Evolutionary conservation across 1,140 invertebrate species (phyloP).

Genomic region (Argopecten irradians): DNA sequence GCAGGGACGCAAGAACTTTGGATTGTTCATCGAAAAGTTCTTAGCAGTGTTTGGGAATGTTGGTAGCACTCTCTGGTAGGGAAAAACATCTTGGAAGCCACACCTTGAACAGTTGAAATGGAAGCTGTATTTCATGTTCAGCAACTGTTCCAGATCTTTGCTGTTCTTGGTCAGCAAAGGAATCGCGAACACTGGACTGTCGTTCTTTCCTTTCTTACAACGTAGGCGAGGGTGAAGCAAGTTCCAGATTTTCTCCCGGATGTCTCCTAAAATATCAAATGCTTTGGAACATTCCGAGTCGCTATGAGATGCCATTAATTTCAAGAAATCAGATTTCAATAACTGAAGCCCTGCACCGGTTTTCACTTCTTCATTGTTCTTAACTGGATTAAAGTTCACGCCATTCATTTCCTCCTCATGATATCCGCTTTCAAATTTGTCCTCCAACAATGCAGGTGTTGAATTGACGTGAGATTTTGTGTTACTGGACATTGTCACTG

Average conservation of each 20-base stretch:
- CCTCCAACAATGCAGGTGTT: background rate
- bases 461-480: no score
- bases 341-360: conserved; percentile 54
- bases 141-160: conserved; percentile 56
- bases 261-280: conserved; percentile 61
- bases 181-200: conserved; percentile 74
- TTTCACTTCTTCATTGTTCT: conserved; percentile 42
- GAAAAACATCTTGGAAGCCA: conserved; percentile 61
- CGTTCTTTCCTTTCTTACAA: conserved; percentile 71
- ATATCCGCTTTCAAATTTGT: conserved; percentile 27
- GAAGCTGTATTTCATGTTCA: conserved; percentile 65
- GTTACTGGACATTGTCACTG: background rate
- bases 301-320: conserved; percentile 37
- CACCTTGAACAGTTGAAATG: conserved; percentile 61
- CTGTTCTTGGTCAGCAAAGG: conserved; percentile 64
- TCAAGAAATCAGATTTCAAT: conserved; percentile 34
- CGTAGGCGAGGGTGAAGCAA: conserved; percentile 64
- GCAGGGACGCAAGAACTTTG: conserved; percentile 64
- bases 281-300: conserved; percentile 58
- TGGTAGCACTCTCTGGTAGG: conserved; percentile 63
- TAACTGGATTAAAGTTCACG: conserved; percentile 25
- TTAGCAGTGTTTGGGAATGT: conserved; percentile 65
- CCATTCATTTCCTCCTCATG: conserved; percentile 30
- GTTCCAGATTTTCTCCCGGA: conserved; percentile 69
- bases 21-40: conserved; percentile 64